Evolutionary conservation across 2,113 vertebrate species (phyloP).

Genomic region (Epinephelus cyanopodus): DNA sequence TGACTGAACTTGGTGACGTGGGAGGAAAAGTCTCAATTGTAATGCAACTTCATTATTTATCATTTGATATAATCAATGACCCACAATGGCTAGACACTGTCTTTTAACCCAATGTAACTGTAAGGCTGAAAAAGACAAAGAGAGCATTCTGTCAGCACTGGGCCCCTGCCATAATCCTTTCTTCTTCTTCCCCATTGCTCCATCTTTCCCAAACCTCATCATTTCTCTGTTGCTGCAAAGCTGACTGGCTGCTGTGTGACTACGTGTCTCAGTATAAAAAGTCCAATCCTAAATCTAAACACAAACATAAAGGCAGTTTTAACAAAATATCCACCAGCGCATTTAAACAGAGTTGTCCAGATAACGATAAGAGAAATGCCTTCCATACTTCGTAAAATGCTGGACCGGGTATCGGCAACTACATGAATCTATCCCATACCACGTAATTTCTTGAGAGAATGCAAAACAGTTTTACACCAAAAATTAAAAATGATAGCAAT

Average conservation of each 20-base stretch:
- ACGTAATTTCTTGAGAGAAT: too few relatives aligned
- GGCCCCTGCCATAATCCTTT: constrained; percentile 8
- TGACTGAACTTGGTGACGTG: neutral
- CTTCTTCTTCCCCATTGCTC: neutral
- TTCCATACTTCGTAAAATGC: too few relatives aligned
- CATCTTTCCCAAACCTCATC: neutral
- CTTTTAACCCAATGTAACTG: neutral
- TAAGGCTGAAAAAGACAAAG: constrained; percentile 16
- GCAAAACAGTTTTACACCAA: too few relatives aligned
- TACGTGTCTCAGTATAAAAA: constrained; percentile 12
- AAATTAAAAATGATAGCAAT: too few relatives aligned
- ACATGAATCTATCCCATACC: too few relatives aligned
- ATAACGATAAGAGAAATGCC: too few relatives aligned
- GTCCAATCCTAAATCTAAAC: neutral
- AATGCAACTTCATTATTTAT: neutral
- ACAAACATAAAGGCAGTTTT: neutral
- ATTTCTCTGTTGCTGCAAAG: constrained; percentile 13
- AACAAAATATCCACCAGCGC: neutral
- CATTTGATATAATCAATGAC: neutral
- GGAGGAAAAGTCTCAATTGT: neutral
- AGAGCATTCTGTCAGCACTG: constrained; percentile 4
- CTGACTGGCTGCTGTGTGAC: constrained; percentile 35
- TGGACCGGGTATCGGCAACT: too few relatives aligned
- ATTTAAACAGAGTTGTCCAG: neutral
- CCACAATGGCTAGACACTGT: neutral